phyloP scores from a whole-genome alignment of 2,888 invertebrate genomes.

The Liposcelis brunnea region DNA sequence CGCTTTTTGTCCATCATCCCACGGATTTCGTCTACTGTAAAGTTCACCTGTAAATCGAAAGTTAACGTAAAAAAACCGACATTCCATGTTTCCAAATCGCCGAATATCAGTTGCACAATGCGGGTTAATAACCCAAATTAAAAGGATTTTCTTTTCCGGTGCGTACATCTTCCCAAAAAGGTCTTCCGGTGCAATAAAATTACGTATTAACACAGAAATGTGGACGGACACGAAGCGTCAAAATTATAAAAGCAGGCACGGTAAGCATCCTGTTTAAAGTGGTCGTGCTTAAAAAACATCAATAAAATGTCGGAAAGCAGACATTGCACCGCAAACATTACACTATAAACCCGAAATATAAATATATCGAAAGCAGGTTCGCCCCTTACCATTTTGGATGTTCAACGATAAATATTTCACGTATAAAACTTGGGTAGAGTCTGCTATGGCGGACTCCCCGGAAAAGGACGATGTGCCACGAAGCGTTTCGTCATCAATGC shows the following conservation, averaged over 20 bases:
- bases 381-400: conserved; percentile 62
- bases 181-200: neutral
- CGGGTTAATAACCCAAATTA: too few relatives aligned
- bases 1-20: conserved; percentile 99
- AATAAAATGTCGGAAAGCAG: neutral
- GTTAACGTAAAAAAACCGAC: neutral
- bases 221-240: too few relatives aligned
- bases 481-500: neutral
- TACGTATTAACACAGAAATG: too few relatives aligned
- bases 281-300: neutral
- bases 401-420: conserved; percentile 56
- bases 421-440: conserved; percentile 56
- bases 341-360: conserved; percentile 15
- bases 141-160: too few relatives aligned
- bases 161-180: too few relatives aligned
- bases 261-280: too few relatives aligned
- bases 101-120: neutral
- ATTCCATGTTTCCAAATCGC: neutral
- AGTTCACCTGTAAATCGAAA: conserved; percentile 74
- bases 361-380: too few relatives aligned
- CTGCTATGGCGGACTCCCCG: conserved; percentile 75
- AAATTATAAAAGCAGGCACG: too few relatives aligned
- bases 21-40: conserved; percentile 99
- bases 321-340: conserved; percentile 18
- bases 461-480: conserved; percentile 37